Conservation (phyloP, 2,888 invertebrate genomes). For the Lordiphosa andalusiaca region DNA sequence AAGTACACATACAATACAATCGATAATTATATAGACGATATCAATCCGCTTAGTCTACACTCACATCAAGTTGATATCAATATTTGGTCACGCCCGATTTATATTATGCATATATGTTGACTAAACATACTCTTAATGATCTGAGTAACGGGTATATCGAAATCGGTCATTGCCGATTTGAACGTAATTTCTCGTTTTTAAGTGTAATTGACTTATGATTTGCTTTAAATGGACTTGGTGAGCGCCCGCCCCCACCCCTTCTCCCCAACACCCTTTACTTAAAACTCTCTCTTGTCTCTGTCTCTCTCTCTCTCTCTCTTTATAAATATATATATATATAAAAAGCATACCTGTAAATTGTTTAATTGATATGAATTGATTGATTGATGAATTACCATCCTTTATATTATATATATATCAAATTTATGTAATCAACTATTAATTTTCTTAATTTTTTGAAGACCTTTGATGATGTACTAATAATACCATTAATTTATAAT, state of each 20-base stretch:
- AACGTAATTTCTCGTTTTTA: conserved; percentile 10
- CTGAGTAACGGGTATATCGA: too few relatives aligned
- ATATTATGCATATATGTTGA: too few relatives aligned
- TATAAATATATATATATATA: conserved; percentile 39
- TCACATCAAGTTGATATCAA: too few relatives aligned
- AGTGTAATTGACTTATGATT: conserved; percentile 31
- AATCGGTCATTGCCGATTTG: conserved; percentile 1
- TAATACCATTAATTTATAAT: conserved; percentile 1
- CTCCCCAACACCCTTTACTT: conserved; percentile 16
- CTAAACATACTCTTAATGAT: too few relatives aligned
- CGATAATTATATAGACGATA: too few relatives aligned
- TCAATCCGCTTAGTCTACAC: too few relatives aligned
- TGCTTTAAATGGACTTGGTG: conserved; percentile 66
- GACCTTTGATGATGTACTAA: conserved; percentile 63
- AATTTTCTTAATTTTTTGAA: conserved; percentile 54
- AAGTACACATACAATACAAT: too few relatives aligned
- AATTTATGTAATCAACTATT: conserved; percentile 43
- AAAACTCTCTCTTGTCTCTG: conserved; percentile 26
- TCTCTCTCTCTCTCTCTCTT: conserved; percentile 38
- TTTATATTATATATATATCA: conserved; percentile 35
- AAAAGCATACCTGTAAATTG: conserved; percentile 68
- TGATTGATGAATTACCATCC: conserved; percentile 62
- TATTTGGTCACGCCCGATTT: too few relatives aligned
- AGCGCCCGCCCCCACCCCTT: conserved; percentile 54
- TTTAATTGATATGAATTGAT: conserved; percentile 67